Percentiles rank a stretch among this genome's conserved stretches.
phyloP scores from a whole-genome alignment of 2,113 vertebrate genomes.

The Caloenas nicobarica region DNA sequence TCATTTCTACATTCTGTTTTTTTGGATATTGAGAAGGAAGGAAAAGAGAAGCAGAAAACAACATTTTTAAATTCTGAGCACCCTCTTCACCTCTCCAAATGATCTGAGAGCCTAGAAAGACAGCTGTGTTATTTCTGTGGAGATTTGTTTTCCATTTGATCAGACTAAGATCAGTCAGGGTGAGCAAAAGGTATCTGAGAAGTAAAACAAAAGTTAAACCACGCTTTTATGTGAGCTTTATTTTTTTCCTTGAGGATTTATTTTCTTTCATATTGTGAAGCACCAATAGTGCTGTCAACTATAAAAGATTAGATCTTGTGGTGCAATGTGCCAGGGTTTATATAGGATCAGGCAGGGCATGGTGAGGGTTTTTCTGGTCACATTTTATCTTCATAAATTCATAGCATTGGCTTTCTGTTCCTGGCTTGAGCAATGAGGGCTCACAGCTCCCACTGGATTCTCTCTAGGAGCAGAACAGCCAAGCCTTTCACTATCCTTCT shows the following conservation, averaged over 20 bases:
- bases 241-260: constrained; percentile 1
- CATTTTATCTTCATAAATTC: constrained; percentile 33
- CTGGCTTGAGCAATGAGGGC: neutral
- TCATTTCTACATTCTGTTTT: neutral
- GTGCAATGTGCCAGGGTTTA: constrained; percentile 10
- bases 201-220: constrained; percentile 51
- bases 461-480: neutral
- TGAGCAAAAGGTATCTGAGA: constrained; percentile 35
- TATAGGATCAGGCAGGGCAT: constrained; percentile 3
- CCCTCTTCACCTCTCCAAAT: neutral
- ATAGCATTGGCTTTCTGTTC: neutral
- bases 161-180: constrained; percentile 18
- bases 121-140: neutral
- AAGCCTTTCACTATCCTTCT: neutral
- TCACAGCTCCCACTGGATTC: neutral
- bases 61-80: neutral
- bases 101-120: constrained; percentile 19
- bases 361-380: neutral
- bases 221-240: constrained; percentile 13
- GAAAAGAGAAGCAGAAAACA: neutral
- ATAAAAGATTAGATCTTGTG: constrained; percentile 8
- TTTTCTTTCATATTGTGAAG: constrained; percentile 42
- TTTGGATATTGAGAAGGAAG: neutral
- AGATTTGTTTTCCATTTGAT: constrained; percentile 55
- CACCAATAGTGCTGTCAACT: neutral